Percentiles rank a stretch among this genome's conserved stretches.
Evolutionary conservation across 2,797 vertebrate genomes (phyloP).

Genomic region (Orientallactaga sibirica): DNA sequence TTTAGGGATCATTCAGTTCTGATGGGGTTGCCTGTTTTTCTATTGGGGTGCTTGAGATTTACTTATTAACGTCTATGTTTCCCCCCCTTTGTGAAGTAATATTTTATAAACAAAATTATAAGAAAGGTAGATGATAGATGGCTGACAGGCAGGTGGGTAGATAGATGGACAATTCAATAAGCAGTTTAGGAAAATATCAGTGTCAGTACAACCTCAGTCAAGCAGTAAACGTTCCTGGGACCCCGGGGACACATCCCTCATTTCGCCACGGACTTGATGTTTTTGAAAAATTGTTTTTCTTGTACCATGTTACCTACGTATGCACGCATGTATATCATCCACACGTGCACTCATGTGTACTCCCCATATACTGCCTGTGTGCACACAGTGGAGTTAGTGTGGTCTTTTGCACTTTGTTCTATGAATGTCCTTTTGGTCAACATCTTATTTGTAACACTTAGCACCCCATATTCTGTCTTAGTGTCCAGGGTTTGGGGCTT

Average conservation of each 20-base stretch:
- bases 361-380: too few species aligned
- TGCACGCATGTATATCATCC: too few species aligned
- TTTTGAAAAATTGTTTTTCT: neutral
- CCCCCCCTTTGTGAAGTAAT: neutral
- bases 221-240: constrained; percentile 1
- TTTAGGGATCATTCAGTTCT: constrained; percentile 7
- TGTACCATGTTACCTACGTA: too few species aligned
- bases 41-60: constrained; percentile 40
- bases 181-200: neutral
- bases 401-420: neutral
- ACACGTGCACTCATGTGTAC: too few species aligned
- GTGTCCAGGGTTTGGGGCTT: neutral
- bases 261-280: neutral
- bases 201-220: neutral
- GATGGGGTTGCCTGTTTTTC: neutral
- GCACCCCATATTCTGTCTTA: neutral
- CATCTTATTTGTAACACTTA: neutral
- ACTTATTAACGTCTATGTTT: neutral
- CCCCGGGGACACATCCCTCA: neutral
- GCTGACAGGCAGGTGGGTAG: too few species aligned
- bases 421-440: neutral
- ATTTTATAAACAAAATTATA: neutral
- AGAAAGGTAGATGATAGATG: neutral
- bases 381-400: neutral
- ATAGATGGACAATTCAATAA: neutral